Conservation (phyloP, 2,888 invertebrate genomes). For the Andrena bucephala region DNA sequence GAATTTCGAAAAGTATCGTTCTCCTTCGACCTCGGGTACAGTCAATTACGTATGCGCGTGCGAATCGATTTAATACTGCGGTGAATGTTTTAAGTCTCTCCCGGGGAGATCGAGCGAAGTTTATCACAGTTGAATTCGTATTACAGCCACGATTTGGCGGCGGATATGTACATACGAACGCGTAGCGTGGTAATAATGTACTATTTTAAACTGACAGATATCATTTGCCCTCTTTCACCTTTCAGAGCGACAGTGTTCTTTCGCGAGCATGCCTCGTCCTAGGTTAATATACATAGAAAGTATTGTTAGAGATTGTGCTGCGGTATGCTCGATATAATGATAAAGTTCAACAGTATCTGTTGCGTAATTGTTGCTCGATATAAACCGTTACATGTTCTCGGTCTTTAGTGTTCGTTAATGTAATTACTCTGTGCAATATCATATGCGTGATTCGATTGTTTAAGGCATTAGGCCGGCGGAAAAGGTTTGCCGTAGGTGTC, state of each 20-base stretch:
- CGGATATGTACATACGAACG: slow-evolving; percentile 33
- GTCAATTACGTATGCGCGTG: not conserved
- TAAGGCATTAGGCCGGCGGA: too few species aligned
- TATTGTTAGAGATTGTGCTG: slow-evolving; percentile 18
- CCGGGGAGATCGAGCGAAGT: slow-evolving; percentile 23
- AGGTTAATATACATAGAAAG: slow-evolving; percentile 32
- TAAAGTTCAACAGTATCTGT: slow-evolving; percentile 21
- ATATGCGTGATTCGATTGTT: slow-evolving; percentile 33
- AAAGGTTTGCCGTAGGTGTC: too few species aligned
- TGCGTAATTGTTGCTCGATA: slow-evolving; percentile 29
- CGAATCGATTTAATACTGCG: slow-evolving; percentile 11
- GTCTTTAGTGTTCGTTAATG: slow-evolving; percentile 15
- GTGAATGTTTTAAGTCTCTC: not conserved
- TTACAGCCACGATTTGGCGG: slow-evolving; percentile 53
- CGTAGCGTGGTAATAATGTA: slow-evolving; percentile 33
- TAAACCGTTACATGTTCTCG: slow-evolving; percentile 14
- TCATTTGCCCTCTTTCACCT: not conserved
- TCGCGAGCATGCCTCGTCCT: slow-evolving; percentile 21
- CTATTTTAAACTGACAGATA: slow-evolving; percentile 17
- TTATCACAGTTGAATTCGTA: slow-evolving; percentile 65
- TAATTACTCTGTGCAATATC: slow-evolving; percentile 38
- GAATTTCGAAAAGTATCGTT: not conserved
- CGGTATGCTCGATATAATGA: slow-evolving; percentile 35
- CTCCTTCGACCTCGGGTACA: not conserved
- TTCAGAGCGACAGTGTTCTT: slow-evolving; percentile 5